Conservation (phyloP, 2,113 vertebrate species). For the Campylomormyrus numenius region DNA sequence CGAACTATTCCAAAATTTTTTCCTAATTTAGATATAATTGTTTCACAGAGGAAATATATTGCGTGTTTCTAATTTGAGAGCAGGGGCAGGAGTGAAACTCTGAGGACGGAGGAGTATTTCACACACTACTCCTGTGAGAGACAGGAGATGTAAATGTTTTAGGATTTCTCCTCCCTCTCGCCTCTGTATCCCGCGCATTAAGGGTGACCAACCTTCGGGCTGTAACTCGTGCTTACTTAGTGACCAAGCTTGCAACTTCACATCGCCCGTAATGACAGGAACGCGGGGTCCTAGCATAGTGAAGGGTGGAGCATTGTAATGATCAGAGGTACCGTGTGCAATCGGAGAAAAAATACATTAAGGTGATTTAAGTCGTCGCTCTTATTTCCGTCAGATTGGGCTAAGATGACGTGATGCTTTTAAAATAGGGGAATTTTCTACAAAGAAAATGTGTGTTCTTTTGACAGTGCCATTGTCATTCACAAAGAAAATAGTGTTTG, state of each 20-base stretch:
- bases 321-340: neutral
- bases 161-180: neutral
- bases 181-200: neutral
- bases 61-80: slow-evolving; percentile 6
- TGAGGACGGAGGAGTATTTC: neutral
- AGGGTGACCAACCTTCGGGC: neutral
- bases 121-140: neutral
- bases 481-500: neutral
- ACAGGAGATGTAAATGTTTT: neutral
- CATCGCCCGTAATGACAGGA: neutral
- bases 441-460: neutral
- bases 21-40: slow-evolving; percentile 19
- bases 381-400: neutral
- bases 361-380: neutral
- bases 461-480: neutral
- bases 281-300: neutral
- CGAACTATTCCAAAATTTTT: neutral
- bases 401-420: neutral
- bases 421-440: neutral
- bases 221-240: slow-evolving; percentile 3
- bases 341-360: neutral
- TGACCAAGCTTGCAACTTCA: neutral
- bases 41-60: slow-evolving; percentile 14
- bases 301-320: neutral
- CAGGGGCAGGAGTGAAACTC: neutral